Evolutionary conservation across 2,113 vertebrate species (phyloP).

Genomic region (Thalassarche chlororhynchos): DNA sequence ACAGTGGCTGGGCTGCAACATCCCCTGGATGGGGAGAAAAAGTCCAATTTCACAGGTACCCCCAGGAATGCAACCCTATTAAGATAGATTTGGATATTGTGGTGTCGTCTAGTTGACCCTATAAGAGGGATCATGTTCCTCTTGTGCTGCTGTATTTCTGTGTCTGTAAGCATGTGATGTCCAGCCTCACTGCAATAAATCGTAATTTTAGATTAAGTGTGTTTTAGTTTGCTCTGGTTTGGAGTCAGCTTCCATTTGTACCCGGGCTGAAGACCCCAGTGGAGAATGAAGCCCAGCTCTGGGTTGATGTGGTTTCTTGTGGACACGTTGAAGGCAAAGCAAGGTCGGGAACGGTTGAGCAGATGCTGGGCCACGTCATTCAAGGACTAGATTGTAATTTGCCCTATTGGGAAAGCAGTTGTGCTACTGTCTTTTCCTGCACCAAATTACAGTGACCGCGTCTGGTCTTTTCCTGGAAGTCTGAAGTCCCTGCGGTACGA

Average conservation of each 20-base stretch:
- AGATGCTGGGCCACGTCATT: not conserved
- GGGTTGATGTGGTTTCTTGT: not conserved
- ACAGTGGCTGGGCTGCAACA: not conserved
- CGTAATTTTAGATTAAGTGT: not conserved
- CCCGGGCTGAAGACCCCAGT: not conserved
- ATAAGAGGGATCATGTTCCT: rapidly evolving
- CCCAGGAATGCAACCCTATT: not conserved
- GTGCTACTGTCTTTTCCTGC: not conserved
- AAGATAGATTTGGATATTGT: rapidly evolving
- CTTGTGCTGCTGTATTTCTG: not conserved
- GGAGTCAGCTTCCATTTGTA: not conserved
- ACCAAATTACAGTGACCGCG: not conserved
- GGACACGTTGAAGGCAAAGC: not conserved
- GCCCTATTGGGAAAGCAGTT: not conserved
- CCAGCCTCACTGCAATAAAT: not conserved
- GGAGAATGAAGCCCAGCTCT: not conserved
- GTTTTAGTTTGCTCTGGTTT: not conserved
- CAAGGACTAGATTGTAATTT: not conserved
- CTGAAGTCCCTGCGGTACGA: not conserved
- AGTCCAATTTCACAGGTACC: not conserved
- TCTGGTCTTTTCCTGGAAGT: not conserved
- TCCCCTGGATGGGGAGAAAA: too few species aligned
- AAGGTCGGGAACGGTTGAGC: not conserved
- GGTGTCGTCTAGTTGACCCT: not conserved
- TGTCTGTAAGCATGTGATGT: not conserved